A percentile compares a stretch with the other conserved stretches of the same genome.
These are phyloP conservation scores for Psilanteris sp. DNA, from an alignment of 1,140 invertebrate genomes.

Conservation along the genomic window DNA sequence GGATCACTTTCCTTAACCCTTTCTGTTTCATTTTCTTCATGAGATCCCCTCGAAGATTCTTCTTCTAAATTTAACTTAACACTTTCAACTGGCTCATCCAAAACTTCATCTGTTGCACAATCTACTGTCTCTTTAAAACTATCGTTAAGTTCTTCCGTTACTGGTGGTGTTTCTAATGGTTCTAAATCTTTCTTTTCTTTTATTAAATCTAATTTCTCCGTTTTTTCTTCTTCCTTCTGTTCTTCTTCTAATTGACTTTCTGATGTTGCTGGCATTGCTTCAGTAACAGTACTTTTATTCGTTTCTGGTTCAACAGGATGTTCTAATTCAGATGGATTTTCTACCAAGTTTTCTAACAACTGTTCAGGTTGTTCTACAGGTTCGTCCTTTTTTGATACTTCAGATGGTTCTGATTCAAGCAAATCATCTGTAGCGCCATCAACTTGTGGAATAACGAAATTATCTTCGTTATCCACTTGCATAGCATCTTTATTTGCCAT, in stretches of 20 bases:
- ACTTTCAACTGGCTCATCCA: not conserved
- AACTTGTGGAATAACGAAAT: slow-evolving; percentile 77
- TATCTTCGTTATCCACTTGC: slow-evolving; percentile 77
- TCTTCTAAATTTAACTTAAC: slow-evolving; percentile 4
- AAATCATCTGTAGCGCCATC: slow-evolving; percentile 74
- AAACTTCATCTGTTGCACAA: not conserved
- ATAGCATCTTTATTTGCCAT: slow-evolving; percentile 71
- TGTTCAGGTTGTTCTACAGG: too few relatives aligned
- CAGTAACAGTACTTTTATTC: too few relatives aligned
- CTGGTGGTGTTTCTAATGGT: too few relatives aligned
- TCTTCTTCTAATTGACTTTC: too few relatives aligned
- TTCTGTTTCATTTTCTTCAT: slow-evolving; percentile 19
- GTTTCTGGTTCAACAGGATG: too few relatives aligned
- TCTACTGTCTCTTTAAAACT: not conserved
- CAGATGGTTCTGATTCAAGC: slow-evolving; percentile 68
- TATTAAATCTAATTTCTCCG: too few relatives aligned
- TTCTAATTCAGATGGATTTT: too few relatives aligned
- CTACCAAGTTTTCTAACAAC: too few relatives aligned
- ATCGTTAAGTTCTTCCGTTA: slow-evolving; percentile 54
- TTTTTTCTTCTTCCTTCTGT: too few relatives aligned
- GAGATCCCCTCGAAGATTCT: slow-evolving; percentile 1
- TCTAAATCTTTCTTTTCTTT: too few relatives aligned
- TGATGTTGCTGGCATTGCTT: too few relatives aligned
- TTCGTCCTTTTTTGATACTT: slow-evolving; percentile 24
- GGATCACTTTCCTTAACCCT: not conserved